phyloP scores from a whole-genome alignment of 2,113 vertebrate species.

The Ibidorhyncha struthersii region DNA sequence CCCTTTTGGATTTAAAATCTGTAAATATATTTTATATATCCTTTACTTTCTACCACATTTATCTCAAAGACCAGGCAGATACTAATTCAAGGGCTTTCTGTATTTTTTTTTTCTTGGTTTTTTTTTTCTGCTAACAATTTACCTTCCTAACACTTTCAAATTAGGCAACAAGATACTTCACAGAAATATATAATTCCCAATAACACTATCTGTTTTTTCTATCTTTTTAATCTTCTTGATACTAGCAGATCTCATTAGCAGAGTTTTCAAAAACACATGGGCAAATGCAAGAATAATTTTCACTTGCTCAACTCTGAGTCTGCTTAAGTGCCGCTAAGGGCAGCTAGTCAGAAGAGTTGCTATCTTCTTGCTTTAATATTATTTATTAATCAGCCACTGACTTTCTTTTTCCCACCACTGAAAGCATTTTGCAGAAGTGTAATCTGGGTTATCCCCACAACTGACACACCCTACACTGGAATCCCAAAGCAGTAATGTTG shows the following conservation, averaged over 20 bases:
- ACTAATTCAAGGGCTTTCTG: background rate
- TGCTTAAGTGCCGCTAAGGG: background rate
- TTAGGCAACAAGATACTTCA: background rate
- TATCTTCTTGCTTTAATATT: background rate
- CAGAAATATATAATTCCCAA: background rate
- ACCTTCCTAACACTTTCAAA: background rate
- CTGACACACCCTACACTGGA: background rate
- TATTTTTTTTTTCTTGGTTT: background rate
- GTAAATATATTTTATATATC: background rate
- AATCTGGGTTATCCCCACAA: background rate
- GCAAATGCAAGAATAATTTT: background rate
- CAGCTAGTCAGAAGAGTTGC: background rate
- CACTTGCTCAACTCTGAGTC: background rate
- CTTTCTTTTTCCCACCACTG: background rate
- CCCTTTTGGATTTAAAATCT: background rate
- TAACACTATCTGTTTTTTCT: background rate
- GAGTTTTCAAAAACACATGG: background rate
- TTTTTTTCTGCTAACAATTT: background rate
- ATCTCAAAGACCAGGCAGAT: background rate
- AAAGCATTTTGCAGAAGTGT: background rate
- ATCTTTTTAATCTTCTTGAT: background rate
- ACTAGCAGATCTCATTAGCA: background rate
- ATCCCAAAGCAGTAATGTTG: background rate
- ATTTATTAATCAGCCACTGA: background rate
- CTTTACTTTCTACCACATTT: background rate